phyloP scores from a whole-genome alignment of 2,888 invertebrate genomes.

The Drosophila neotestacea region DNA sequence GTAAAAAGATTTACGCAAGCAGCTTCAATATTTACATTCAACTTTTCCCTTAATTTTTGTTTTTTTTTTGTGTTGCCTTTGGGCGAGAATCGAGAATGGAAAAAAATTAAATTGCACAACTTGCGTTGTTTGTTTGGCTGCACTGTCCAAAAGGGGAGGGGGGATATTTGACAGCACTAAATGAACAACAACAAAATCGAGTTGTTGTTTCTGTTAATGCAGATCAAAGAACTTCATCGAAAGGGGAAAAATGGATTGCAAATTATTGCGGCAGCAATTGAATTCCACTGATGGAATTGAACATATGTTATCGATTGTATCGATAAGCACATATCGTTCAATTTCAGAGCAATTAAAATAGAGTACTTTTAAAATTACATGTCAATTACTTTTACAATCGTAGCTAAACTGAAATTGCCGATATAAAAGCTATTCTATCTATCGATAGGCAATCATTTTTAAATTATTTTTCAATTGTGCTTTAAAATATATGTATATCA shows the following conservation, averaged over 20 bases:
- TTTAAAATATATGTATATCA: too few relatives aligned
- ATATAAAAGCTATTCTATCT: too few relatives aligned
- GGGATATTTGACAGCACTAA: conserved; percentile 22
- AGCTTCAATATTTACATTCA: conserved; percentile 43
- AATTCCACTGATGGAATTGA: neutral
- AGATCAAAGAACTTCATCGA: conserved; percentile 44
- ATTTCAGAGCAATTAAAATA: neutral
- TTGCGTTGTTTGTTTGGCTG: conserved; percentile 32
- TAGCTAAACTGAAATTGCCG: too few relatives aligned
- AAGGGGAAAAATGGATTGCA: conserved; percentile 5
- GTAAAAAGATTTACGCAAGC: conserved; percentile 29
- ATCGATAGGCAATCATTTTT: neutral
- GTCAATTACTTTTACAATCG: too few relatives aligned
- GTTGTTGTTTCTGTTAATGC: conserved; percentile 6
- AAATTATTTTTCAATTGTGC: too few relatives aligned
- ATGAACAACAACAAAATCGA: conserved; percentile 5
- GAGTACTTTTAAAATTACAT: too few relatives aligned
- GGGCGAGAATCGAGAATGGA: conserved; percentile 2
- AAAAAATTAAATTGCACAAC: conserved; percentile 39
- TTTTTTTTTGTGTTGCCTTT: neutral
- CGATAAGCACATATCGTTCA: neutral
- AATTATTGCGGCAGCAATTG: neutral
- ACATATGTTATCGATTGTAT: conserved; percentile 9
- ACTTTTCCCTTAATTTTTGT: neutral
- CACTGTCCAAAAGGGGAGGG: neutral